These are phyloP conservation scores for Notodonta ziczac DNA, from an alignment of 2,888 invertebrate genomes.

Conservation along the genomic window DNA sequence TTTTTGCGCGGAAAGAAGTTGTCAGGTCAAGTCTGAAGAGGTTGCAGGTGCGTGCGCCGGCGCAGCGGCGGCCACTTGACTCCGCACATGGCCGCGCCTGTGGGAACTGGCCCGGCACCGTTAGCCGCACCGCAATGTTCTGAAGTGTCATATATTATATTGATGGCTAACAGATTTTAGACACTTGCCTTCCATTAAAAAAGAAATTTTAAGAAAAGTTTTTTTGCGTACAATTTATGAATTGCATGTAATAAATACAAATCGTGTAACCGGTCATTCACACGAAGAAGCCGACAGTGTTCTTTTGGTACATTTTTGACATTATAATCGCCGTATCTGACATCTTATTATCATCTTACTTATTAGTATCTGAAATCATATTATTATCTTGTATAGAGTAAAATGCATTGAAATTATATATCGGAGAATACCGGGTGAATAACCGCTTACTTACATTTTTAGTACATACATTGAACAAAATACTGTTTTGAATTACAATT, in stretches of 20 bases:
- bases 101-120: slow-evolving; percentile 29
- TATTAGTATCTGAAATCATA: too few species aligned
- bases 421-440: too few species aligned
- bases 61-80: slow-evolving; percentile 45
- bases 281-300: too few species aligned
- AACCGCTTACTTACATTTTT: neutral
- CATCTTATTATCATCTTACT: too few species aligned
- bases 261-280: too few species aligned
- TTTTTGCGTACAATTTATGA: neutral
- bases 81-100: slow-evolving; percentile 38
- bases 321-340: too few species aligned
- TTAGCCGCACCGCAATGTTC: slow-evolving; percentile 8
- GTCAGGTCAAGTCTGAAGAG: slow-evolving; percentile 36
- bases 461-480: neutral
- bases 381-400: too few species aligned
- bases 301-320: too few species aligned
- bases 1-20: slow-evolving; percentile 5
- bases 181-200: slow-evolving; percentile 23
- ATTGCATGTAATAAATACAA: neutral
- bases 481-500: neutral
- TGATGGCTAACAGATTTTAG: slow-evolving; percentile 20
- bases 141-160: slow-evolving; percentile 24
- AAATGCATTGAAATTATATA: too few species aligned
- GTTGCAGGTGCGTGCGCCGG: slow-evolving; percentile 39
- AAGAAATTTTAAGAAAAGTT: neutral